These are phyloP conservation scores for Gadus chalcogrammus DNA, from an alignment of 2,113 vertebrate species.

Conservation along the genomic window DNA sequence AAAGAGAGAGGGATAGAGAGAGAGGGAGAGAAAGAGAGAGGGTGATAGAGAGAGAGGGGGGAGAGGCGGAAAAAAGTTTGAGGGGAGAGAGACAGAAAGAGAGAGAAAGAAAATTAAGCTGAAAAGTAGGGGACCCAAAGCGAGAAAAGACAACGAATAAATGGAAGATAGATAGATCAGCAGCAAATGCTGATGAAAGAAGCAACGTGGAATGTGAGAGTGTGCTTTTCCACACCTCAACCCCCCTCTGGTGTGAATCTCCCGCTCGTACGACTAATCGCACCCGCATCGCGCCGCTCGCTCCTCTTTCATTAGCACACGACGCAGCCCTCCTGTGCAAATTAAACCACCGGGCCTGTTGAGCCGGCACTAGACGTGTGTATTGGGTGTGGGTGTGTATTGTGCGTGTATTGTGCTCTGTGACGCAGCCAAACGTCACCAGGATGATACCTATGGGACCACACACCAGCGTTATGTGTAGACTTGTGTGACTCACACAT, in stretches of 20 bases:
- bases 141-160: background rate
- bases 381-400: too few relatives aligned
- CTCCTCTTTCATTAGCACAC: conserved; percentile 2
- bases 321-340: conserved; percentile 43
- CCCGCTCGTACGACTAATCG: conserved; percentile 29
- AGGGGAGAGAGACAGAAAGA: background rate
- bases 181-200: conserved; percentile 8
- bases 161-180: conserved; percentile 4
- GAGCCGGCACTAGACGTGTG: background rate
- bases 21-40: background rate
- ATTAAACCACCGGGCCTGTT: conserved; percentile 31
- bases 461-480: background rate
- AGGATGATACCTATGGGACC: background rate
- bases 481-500: background rate
- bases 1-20: conserved; percentile 11
- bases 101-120: background rate
- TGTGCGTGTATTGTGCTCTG: too few relatives aligned
- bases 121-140: background rate
- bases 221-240: conserved; percentile 32
- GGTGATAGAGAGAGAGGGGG: background rate
- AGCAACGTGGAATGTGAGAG: conserved; percentile 31
- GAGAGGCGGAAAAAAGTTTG: background rate
- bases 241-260: conserved; percentile 13
- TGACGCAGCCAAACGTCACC: too few relatives aligned
- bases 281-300: conserved; percentile 22